A percentile compares a stretch with the other conserved stretches of the same genome.
phyloP scores from a whole-genome alignment of 2,113 vertebrate species.

The Psittacus erithacus region DNA sequence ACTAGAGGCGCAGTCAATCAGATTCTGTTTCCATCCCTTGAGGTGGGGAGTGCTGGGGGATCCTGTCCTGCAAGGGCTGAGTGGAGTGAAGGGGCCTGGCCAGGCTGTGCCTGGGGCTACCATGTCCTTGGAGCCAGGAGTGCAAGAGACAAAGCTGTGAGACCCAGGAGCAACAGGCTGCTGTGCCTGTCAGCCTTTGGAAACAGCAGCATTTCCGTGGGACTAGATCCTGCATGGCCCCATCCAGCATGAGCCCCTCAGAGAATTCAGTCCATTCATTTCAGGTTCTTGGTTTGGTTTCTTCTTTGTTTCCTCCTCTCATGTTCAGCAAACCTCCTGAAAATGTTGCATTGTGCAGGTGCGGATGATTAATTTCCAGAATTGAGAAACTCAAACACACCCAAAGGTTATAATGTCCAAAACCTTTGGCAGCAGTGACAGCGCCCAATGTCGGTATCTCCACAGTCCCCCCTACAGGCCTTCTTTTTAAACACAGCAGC shows the following conservation, averaged over 20 bases:
- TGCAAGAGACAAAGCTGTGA: neutral
- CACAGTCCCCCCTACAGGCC: neutral
- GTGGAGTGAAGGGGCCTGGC: neutral
- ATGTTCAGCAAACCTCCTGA: neutral
- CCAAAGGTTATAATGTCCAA: fast-evolving
- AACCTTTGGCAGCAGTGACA: neutral
- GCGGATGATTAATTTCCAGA: neutral
- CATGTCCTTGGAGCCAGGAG: neutral
- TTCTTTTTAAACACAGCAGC: neutral
- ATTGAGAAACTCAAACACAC: neutral
- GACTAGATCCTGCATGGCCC: neutral
- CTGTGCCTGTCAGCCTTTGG: neutral
- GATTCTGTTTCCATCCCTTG: neutral
- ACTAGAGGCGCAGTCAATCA: neutral
- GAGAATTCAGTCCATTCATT: neutral
- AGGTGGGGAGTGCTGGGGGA: neutral
- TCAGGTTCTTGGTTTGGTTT: neutral
- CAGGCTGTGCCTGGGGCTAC: neutral
- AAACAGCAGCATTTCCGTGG: fast-evolving
- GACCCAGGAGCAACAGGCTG: fast-evolving
- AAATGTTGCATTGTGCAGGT: neutral
- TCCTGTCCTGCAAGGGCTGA: neutral
- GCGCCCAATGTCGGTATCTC: neutral
- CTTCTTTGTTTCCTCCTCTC: neutral
- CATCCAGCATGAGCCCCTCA: fast-evolving